These are phyloP conservation scores for Halichondria panicea DNA, from an alignment of 37 sponge, comb jelly and placozoan genomes.

Conservation along the genomic window DNA sequence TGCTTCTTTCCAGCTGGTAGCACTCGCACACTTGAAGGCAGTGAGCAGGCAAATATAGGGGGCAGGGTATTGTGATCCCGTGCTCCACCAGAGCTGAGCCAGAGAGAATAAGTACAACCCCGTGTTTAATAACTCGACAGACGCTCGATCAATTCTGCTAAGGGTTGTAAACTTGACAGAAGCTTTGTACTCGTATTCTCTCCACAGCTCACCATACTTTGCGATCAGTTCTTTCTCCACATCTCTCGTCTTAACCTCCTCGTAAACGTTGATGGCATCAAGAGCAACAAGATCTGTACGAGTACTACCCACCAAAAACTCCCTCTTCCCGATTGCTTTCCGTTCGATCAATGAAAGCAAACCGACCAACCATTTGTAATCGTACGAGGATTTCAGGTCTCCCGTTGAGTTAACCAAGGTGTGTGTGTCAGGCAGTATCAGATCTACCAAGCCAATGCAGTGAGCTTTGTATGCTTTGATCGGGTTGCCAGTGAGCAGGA, in stretches of 20 bases:
- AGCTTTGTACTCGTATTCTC: conserved; percentile 10
- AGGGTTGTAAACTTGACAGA: conserved; percentile 9
- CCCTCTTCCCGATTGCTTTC: conserved; percentile 15
- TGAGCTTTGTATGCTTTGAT: conserved; percentile 30
- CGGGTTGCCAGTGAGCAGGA: conserved; percentile 45
- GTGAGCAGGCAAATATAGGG: conserved; percentile 54
- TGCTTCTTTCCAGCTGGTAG: conserved; percentile 25
- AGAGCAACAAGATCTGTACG: too few species aligned
- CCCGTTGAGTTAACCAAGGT: not conserved
- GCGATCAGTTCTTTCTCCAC: not conserved
- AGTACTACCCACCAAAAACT: not conserved
- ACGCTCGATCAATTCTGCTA: not conserved
- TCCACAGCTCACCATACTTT: not conserved
- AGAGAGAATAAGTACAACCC: conserved; percentile 19
- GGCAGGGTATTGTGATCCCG: conserved; percentile 21
- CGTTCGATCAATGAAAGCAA: conserved; percentile 10
- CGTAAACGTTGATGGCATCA: not conserved
- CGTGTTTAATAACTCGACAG: not conserved
- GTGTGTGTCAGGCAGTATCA: conserved; percentile 17
- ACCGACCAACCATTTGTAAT: conserved; percentile 33
- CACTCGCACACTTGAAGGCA: conserved; percentile 26
- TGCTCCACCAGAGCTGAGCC: conserved; percentile 22
- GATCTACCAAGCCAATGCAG: conserved; percentile 50
- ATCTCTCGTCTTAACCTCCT: not conserved
- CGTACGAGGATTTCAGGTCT: not conserved